Base-by-base conservation (phyloP, 2,797 vertebrate species). In the Holocentrus rufus region DNA sequence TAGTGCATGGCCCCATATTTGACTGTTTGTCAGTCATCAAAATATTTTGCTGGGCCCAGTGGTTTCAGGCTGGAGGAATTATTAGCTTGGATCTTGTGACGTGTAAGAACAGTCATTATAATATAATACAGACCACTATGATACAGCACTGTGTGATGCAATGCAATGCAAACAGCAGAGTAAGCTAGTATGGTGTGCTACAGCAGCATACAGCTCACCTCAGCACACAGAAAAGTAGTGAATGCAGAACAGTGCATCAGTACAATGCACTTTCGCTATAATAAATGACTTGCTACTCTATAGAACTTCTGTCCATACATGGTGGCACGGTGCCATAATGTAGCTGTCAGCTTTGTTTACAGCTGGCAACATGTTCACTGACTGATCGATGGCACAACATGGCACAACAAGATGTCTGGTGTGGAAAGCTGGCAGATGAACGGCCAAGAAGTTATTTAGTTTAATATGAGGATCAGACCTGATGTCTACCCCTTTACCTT, bases 231-330 rank as follows among this genome's bases (percentile, higher is more conserved):
- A 42, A 20, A 30, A 25, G 39, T 1, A 65, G 17, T 68, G 18
- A 49, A 68, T 71, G 61, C 59, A 22, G 56, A 20, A 27, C 18
- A 20, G 56, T 39, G 18, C 18, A 20, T 39, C 27, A 18, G 18
- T 13, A 67, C 34, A 54, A 25, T 69, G 52, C 10, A 30, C 31
- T n/a, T 30, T 63, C 18, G 17, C 34, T 27, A 8, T 47, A 63
- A 49, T 63, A 49, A 63, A 47, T 49, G 25, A 49, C 42, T 27
- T 39, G 58, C 30, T 36, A 34, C 30, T 69, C 63, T 65, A 69
- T 62, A 61, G 55, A 70, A 76, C 66, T 62, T 70, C 54, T 74
- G 66, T 50, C 72, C 65, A 53, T 50, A 49, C 25, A 49, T 63
- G 56, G 61, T 39, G 39, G 62, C 69, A 52, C 1, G 34, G 23